Evolutionary conservation across 2,888 invertebrate genomes (phyloP).

Genomic region (Scaptomyza polygonia): DNA sequence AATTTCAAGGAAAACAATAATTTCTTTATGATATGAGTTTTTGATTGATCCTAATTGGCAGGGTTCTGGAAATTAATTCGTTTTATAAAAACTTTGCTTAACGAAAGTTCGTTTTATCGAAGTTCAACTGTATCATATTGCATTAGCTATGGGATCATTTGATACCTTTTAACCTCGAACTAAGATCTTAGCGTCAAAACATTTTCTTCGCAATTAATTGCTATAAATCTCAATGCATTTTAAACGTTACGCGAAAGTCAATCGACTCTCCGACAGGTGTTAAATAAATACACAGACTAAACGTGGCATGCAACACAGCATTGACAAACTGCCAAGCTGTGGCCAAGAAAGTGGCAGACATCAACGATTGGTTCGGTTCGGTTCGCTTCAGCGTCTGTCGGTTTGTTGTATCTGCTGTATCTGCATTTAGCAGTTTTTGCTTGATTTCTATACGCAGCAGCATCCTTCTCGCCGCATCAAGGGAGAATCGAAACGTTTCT

Average conservation of each 20-base stretch:
- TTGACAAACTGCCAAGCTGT: conserved; percentile 54
- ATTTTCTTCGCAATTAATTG: no score
- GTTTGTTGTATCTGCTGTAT: conserved; percentile 30
- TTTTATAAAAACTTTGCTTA: no score
- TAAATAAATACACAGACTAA: conserved; percentile 15
- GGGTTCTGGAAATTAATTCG: no score
- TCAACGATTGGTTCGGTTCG: conserved; percentile 31
- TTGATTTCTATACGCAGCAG: conserved; percentile 32
- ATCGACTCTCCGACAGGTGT: conserved; percentile 5
- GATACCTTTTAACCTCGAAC: no score
- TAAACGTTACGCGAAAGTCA: conserved; percentile 8
- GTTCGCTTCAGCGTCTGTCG: not conserved
- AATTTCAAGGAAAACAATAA: no score
- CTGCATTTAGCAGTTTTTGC: conserved; percentile 67
- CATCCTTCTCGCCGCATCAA: conserved; percentile 21
- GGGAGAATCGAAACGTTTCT: conserved; percentile 45
- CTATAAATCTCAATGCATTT: not conserved
- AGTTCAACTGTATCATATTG: no score
- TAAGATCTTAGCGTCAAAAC: no score
- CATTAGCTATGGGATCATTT: no score
- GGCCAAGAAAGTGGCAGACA: not conserved
- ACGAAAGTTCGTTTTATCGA: no score
- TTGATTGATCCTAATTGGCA: no score
- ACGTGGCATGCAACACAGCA: conserved; percentile 44
- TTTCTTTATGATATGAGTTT: no score